Base-by-base conservation (phyloP, 2,888 invertebrate species). In the Anodontia alba region DNA sequence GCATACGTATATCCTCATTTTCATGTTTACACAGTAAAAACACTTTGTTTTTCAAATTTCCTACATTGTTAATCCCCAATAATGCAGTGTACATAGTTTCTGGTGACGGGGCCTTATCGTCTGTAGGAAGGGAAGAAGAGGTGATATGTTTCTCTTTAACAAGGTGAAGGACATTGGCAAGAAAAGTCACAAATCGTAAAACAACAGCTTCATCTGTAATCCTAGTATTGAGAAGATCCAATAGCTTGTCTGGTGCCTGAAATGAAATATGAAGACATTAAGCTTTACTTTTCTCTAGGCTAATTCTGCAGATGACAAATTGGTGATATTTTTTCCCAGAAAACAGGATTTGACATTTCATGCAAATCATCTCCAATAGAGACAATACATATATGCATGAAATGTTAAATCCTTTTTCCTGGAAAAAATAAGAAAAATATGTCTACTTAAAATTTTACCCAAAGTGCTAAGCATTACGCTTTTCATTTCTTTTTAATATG, bases 101-200 rank as follows among this genome's bases (percentile, higher is more conserved):
- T 5, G 95, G 95, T 8, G 95, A 95, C 23, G 95, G 94, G 10
- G 95, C 95, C 88, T 95, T 95, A 81, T 95, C 95, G 83, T 95
- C 95, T 0, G 95, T 91, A 23, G 95, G 95, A 17, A 96, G 93
- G 83, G 95, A 95, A 38, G 94, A 92, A 15, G 94, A 93, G 8
- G 95, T 95, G 72, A 95, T 94, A 69, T 95, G 90, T 62, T 94
- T 90, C 70, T 95, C 93, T 26, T 93, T 92, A 31, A 94, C 95
- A 12, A 95, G 57, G 5, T 57, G 57, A 57, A 57, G 57, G 20
- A 96, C 90, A 88, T 96, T 95, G 57, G 95, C 95, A 68, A 96
- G 91, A 26, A 96, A 91, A 38, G 95, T 96, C 71, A 95, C 94
- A 87, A 95, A 94, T 73, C 96, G 93, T 54, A 96, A 91, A 36